These are phyloP conservation scores for Epinephelus awoara DNA, from an alignment of 2,797 vertebrate genomes.

Conservation along the genomic window DNA sequence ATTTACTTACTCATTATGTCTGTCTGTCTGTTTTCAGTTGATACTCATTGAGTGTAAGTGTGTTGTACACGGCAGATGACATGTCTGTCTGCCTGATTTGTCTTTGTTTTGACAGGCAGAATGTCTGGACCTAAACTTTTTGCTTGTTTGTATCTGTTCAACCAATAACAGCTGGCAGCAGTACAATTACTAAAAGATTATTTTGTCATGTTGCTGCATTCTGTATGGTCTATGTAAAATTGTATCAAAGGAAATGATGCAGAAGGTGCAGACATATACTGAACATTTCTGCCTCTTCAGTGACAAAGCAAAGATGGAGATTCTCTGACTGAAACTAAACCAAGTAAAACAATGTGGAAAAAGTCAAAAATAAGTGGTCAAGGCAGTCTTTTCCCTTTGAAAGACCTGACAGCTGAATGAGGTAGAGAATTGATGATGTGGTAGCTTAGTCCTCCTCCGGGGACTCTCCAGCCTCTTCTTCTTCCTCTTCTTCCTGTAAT, in stretches of 20 bases:
- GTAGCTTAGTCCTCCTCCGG: constrained; percentile 92
- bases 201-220: not conserved
- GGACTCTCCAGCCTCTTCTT: constrained; percentile 91
- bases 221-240: not conserved
- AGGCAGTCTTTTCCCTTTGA: constrained; percentile 94
- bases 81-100: not conserved
- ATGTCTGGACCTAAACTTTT: not conserved
- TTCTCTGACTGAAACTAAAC: constrained; percentile 71
- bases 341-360: constrained; percentile 84
- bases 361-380: constrained; percentile 93
- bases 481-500: constrained; percentile 88
- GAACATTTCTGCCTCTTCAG: constrained; percentile 1
- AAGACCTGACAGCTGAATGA: constrained; percentile 96
- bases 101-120: not conserved
- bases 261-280: not conserved
- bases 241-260: constrained; percentile 1
- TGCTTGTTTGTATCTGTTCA: not conserved
- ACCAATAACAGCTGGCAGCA: not conserved
- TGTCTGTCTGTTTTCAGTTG: constrained; percentile 1
- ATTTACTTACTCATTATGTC: constrained; percentile 21
- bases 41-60: constrained; percentile 8
- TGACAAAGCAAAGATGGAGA: constrained; percentile 49
- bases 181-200: not conserved
- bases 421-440: constrained; percentile 91
- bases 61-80: not conserved